Evolutionary conservation across 2,797 vertebrate species (phyloP).

Genomic region (Poeciliopsis turneri): DNA sequence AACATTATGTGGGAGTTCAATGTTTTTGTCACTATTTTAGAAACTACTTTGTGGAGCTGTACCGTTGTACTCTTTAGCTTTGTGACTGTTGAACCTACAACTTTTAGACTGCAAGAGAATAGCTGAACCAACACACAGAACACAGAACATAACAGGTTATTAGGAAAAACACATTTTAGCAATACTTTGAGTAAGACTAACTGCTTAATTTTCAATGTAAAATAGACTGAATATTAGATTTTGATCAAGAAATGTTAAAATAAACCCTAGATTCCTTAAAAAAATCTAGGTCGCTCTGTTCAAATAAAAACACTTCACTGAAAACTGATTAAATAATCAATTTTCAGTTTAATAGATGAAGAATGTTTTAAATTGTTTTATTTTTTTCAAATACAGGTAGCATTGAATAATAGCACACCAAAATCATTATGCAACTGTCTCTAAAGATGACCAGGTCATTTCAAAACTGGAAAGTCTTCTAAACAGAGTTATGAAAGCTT

Average conservation of each 20-base stretch:
- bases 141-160: background rate
- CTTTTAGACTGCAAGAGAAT: background rate
- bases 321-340: background rate
- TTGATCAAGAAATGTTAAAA: background rate
- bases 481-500: background rate
- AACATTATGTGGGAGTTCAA: background rate
- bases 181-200: background rate
- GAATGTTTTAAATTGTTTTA: constrained; percentile 44
- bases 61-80: background rate
- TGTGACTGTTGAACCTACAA: background rate
- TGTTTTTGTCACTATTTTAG: background rate
- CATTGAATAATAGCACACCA: constrained; percentile 32
- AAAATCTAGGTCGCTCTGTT: background rate
- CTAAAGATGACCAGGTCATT: background rate
- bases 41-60: background rate
- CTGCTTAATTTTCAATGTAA: background rate
- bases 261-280: background rate
- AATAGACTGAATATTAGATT: background rate
- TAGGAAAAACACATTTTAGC: background rate
- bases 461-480: constrained; percentile 21
- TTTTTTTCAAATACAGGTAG: constrained; percentile 49
- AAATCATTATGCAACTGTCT: constrained; percentile 6
- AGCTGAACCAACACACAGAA: background rate
- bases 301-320: background rate
- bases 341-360: background rate